Evolutionary conservation across 2,797 vertebrate species (phyloP).

Genomic region (Poecilia wingei): DNA sequence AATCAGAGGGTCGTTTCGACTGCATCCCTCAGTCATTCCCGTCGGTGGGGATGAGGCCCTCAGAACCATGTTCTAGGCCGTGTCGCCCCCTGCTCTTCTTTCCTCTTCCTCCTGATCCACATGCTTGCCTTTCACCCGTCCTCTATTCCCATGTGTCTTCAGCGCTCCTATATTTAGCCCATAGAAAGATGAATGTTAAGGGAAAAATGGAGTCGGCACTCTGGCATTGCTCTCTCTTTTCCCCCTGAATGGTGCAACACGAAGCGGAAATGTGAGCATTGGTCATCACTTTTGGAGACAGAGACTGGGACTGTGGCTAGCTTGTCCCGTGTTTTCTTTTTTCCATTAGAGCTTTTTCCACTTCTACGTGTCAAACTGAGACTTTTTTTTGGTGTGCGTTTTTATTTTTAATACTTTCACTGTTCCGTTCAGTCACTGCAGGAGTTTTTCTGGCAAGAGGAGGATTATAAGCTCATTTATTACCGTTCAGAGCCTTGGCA

Average conservation of each 20-base stretch:
- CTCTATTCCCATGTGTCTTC: conserved; percentile 70
- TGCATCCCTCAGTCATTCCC: conserved; percentile 33
- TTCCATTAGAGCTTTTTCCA: conserved; percentile 35
- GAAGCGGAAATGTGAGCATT: conserved; percentile 2
- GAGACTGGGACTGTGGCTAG: conserved; percentile 31
- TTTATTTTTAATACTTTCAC: conserved; percentile 3
- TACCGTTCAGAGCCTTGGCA: conserved; percentile 19
- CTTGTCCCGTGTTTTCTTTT: conserved; percentile 21
- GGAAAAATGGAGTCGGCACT: conserved; percentile 50
- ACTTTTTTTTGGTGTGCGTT: conserved; percentile 18
- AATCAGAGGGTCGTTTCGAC: conserved; percentile 18
- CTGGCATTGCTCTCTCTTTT: conserved; percentile 30
- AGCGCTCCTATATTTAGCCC: conserved; percentile 73
- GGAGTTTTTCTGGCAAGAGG: neutral
- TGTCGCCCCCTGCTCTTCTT: conserved; percentile 40
- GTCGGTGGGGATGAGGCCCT: conserved; percentile 16
- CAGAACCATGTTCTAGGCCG: conserved; percentile 40
- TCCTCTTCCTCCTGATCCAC: conserved; percentile 32
- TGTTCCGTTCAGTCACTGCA: neutral
- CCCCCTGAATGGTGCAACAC: conserved; percentile 16
- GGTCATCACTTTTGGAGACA: conserved; percentile 34
- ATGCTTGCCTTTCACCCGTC: conserved; percentile 72
- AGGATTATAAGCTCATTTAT: conserved; percentile 21
- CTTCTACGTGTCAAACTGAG: conserved; percentile 13
- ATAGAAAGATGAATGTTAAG: conserved; percentile 55